Evolutionary conservation across 2,888 invertebrate species (phyloP).

Genomic region (Lasioglossum marginatum): DNA sequence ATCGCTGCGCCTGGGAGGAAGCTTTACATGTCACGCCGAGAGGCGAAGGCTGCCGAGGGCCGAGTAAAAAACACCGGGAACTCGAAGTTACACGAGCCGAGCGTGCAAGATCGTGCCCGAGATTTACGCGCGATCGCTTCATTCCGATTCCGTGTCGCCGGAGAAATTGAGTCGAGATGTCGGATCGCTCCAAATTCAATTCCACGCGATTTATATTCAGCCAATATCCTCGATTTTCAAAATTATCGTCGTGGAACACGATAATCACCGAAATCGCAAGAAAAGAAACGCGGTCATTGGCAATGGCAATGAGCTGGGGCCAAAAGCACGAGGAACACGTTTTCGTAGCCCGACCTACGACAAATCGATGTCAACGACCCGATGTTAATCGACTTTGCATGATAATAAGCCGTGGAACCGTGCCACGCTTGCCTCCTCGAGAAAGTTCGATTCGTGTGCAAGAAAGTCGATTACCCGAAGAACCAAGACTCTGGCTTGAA

Average conservation of each 20-base stretch:
- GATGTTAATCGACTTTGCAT: conserved; percentile 66
- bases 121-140: conserved; percentile 21
- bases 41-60: conserved; percentile 26
- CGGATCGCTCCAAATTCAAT: neutral
- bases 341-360: conserved; percentile 45
- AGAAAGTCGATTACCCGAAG: conserved; percentile 69
- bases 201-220: neutral
- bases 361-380: conserved; percentile 68
- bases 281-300: neutral
- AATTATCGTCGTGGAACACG: neutral
- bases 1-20: conserved; percentile 32
- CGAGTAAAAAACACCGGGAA: conserved; percentile 13
- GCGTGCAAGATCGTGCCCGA: conserved; percentile 12
- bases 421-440: conserved; percentile 65
- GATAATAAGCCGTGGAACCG: conserved; percentile 70
- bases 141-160: neutral
- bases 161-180: neutral
- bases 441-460: conserved; percentile 70
- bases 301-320: neutral
- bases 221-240: neutral
- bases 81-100: conserved; percentile 25
- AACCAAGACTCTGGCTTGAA: conserved; percentile 63
- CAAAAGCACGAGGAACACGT: conserved; percentile 8
- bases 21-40: conserved; percentile 31
- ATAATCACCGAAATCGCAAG: neutral